Conservation (phyloP, 2,113 vertebrate species). For the Odocoileus virginianus region DNA sequence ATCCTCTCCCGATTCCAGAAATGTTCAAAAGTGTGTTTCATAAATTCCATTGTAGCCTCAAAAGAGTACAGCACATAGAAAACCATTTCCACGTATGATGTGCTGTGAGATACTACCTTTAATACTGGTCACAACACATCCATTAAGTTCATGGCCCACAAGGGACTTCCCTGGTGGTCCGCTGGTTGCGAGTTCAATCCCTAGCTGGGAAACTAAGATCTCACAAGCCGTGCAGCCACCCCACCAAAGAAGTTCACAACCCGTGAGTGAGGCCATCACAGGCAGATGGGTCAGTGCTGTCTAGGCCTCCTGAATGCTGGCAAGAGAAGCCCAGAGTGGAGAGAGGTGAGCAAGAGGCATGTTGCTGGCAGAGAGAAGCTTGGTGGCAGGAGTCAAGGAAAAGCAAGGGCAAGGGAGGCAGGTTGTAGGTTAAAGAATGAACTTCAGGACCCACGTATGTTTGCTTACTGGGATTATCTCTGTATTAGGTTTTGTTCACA, state of each 20-base stretch:
- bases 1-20: neutral
- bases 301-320: neutral
- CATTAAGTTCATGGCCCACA: neutral
- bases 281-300: neutral
- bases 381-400: neutral
- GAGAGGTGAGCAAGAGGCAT: neutral
- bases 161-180: neutral
- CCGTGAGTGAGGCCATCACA: neutral
- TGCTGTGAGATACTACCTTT: neutral
- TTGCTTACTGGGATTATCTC: neutral
- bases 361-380: neutral
- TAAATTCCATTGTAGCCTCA: neutral
- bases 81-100: neutral
- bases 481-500: neutral
- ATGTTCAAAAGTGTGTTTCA: neutral
- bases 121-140: neutral
- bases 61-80: neutral
- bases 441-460: neutral
- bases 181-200: accelerated
- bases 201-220: neutral
- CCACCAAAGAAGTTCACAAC: neutral
- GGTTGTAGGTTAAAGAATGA: neutral
- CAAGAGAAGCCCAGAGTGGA: neutral
- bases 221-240: neutral
- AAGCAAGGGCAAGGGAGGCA: neutral